Evolutionary conservation across 1,140 invertebrate genomes (phyloP).

Genomic region (Diploscapter pachys): DNA sequence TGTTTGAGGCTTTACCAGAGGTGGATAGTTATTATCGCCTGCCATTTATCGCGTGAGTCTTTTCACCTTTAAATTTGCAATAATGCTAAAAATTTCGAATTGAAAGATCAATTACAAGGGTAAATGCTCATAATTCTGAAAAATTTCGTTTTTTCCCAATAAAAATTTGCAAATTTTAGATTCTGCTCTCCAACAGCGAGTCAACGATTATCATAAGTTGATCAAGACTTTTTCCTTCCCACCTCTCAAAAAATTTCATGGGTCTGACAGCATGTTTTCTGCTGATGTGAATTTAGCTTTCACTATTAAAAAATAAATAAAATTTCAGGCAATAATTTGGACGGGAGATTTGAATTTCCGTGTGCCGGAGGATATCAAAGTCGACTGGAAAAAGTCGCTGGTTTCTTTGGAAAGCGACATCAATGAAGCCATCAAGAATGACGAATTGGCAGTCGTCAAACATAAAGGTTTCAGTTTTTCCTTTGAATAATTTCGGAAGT

Average conservation of each 20-base stretch:
- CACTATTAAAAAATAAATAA: background rate
- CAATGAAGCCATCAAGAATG: constrained; percentile 6
- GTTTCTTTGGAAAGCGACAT: background rate
- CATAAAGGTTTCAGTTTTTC: background rate
- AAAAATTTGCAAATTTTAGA: background rate
- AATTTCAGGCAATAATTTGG: constrained; percentile 28
- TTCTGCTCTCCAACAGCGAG: constrained; percentile 10
- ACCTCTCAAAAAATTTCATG: constrained; percentile 14
- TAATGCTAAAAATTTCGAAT: too few relatives aligned
- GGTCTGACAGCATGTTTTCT: constrained; percentile 19
- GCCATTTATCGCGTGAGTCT: constrained; percentile 33
- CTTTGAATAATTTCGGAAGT: background rate
- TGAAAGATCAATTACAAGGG: too few relatives aligned
- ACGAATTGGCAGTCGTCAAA: constrained; percentile 17
- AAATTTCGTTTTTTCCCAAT: background rate
- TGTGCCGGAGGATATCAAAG: background rate
- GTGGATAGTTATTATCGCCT: constrained; percentile 30
- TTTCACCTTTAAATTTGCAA: too few relatives aligned
- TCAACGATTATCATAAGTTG: constrained; percentile 24
- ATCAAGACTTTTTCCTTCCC: constrained; percentile 13
- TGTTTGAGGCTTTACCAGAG: constrained; percentile 31
- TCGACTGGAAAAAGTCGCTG: constrained; percentile 4
- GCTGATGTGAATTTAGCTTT: constrained; percentile 22
- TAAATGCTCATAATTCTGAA: background rate
- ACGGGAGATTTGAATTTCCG: constrained; percentile 36